Evolutionary conservation across 2,888 invertebrate genomes (phyloP), one percentile per base, ranked within the genome.

Genomic region (Lasioglossum villosulum): DNA sequence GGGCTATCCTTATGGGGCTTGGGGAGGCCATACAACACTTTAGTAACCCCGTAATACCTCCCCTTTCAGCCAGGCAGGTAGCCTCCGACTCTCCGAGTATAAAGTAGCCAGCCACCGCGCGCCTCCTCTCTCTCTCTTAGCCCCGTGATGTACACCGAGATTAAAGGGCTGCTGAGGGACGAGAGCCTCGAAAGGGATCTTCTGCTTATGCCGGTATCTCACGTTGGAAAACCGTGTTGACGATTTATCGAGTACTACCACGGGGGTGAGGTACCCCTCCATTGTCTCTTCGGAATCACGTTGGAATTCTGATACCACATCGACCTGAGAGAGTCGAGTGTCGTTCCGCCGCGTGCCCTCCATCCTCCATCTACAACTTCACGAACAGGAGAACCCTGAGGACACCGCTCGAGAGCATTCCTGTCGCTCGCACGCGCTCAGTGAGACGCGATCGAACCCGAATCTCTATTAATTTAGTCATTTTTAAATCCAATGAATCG

Each of bases 1-100:
- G 86, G 85, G 90, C 91, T 92, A 92, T 94, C 94, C 93, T 94
- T 92, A 92, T 91, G 92, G 92, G 93, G 92, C 93, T 93, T 93
- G 88, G 93, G 93, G 95, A 95, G 94, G 95, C 95, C 95, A 93
- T 95, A 95, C 95, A 93, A 95, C 94, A 93, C 94, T 93, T 95
- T 94, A 93, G 93, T 93, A 93, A 93, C 93, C 92, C 93, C 94
- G 94, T 95, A 93, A 94, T 94, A 92, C 93, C 93, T 91, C 92
- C 93, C 93, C 90, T 92, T 90, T 88, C 84, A 84, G 83, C 72
- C 86, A 86, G 87, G 52, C 83, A 89, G 84, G 78, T 88, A 89
- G 87, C 86, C 88, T 90, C 82, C 30, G 63, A 63, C 63, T 63
- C 63, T 63, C 63, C 79, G 82, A 87, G 91, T 90, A 88, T 88